A percentile compares a stretch with the other conserved stretches of the same genome.
Conservation (phyloP, 2,113 vertebrate genomes). For the Naja naja region DNA sequence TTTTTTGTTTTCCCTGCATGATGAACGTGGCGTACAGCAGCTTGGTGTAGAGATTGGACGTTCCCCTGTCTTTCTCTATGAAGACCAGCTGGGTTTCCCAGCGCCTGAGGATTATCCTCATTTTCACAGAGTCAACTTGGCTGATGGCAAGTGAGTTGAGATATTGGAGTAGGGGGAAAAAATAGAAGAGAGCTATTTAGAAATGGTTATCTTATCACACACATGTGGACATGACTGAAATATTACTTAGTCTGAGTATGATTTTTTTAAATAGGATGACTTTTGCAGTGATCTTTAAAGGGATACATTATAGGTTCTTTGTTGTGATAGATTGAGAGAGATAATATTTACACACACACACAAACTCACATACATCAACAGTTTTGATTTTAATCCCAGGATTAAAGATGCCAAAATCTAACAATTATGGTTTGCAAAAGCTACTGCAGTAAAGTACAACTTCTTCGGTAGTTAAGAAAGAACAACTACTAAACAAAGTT, state of each 20-base stretch:
- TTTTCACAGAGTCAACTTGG: constrained; percentile 80
- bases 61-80: constrained; percentile 80
- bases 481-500: neutral
- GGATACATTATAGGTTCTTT: neutral
- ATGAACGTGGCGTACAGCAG: constrained; percentile 80
- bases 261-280: neutral
- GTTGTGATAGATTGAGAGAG: neutral
- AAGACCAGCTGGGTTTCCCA: constrained; percentile 77
- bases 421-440: neutral
- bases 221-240: neutral
- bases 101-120: constrained; percentile 73
- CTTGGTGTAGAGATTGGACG: constrained; percentile 82
- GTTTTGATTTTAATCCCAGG: neutral
- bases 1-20: constrained; percentile 84
- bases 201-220: neutral
- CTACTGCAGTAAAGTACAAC: neutral
- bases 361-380: neutral
- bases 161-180: neutral
- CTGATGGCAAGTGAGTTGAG: constrained; percentile 84
- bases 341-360: neutral
- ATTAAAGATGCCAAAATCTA: neutral
- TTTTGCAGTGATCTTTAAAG: neutral
- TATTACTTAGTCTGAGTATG: neutral
- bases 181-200: neutral
- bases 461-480: neutral